Percentiles rank a stretch among this genome's conserved stretches.
Evolutionary conservation across 2,888 invertebrate genomes (phyloP).

Genomic region (Eupithecia subfuscata): DNA sequence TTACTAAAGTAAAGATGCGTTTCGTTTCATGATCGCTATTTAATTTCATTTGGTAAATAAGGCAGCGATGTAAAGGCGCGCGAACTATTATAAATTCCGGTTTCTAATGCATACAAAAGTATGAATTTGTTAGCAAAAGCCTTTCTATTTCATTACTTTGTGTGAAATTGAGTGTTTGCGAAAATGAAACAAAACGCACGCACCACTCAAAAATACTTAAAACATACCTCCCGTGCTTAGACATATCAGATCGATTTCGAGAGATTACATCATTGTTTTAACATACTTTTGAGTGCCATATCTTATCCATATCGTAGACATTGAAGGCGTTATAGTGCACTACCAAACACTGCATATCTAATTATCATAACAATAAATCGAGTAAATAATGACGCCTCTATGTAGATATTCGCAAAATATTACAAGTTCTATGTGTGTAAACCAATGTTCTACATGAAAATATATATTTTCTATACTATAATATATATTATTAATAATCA

Average conservation of each 20-base stretch:
- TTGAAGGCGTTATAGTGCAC: constrained; percentile 34
- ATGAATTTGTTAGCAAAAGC: constrained; percentile 11
- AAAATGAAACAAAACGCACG: constrained; percentile 32
- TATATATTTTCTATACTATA: constrained; percentile 39
- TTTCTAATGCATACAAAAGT: constrained; percentile 9
- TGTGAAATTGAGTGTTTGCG: constrained; percentile 5
- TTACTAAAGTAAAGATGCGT: constrained; percentile 35
- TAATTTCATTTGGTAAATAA: constrained; percentile 19
- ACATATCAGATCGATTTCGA: constrained; percentile 56
- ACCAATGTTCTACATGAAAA: constrained; percentile 68
- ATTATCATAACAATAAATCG: constrained; percentile 54
- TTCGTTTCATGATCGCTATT: constrained; percentile 37
- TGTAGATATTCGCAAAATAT: constrained; percentile 82
- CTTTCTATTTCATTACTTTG: not conserved
- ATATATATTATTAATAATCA: constrained; percentile 43
- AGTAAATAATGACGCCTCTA: constrained; percentile 79
- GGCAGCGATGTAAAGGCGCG: constrained; percentile 27
- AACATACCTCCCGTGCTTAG: constrained; percentile 45
- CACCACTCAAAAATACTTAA: constrained; percentile 56
- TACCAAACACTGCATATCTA: constrained; percentile 58
- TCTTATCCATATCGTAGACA: constrained; percentile 30
- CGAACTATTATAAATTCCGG: constrained; percentile 16
- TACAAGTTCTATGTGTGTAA: constrained; percentile 65
- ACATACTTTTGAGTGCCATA: constrained; percentile 44
- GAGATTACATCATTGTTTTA: constrained; percentile 50